Conservation (phyloP, 35 echinoderm and acorn worm species). For the Apostichopus parvimensis region DNA sequence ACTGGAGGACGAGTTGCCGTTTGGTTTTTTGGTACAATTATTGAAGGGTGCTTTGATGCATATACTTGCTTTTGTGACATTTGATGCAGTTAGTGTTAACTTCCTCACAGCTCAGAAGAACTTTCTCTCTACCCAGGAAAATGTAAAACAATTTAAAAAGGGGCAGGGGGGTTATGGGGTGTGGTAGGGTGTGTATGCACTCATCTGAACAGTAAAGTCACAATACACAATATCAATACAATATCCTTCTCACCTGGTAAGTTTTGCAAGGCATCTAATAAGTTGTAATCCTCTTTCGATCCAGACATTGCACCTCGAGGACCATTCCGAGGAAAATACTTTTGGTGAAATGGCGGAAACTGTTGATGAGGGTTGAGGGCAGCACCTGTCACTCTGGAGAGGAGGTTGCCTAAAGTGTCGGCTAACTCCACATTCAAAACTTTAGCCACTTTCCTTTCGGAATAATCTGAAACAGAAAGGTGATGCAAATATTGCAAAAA, state of each 20-base stretch:
- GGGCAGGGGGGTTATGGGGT: too few relatives aligned
- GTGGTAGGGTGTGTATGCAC: too few relatives aligned
- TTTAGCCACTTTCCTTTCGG: constrained; percentile 69
- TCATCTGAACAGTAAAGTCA: too few relatives aligned
- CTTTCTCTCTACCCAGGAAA: too few relatives aligned
- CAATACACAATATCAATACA: not conserved
- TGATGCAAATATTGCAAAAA: constrained; percentile 13
- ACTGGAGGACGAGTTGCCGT: too few relatives aligned
- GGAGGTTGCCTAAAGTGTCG: constrained; percentile 87
- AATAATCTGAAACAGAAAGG: constrained; percentile 68
- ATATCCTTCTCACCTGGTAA: constrained; percentile 64
- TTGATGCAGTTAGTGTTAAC: too few relatives aligned
- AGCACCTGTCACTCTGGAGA: constrained; percentile 82
- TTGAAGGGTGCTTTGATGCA: too few relatives aligned
- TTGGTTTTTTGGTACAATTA: too few relatives aligned
- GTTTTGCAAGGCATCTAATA: constrained; percentile 57
- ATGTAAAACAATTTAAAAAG: too few relatives aligned
- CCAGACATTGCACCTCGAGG: not conserved
- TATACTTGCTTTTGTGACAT: too few relatives aligned
- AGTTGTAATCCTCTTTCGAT: constrained; percentile 66
- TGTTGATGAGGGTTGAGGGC: constrained; percentile 73
- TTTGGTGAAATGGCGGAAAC: constrained; percentile 67
- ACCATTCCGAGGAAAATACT: constrained; percentile 68
- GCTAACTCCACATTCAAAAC: constrained; percentile 87
- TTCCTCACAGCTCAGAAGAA: too few relatives aligned